Percentiles rank a stretch among this genome's conserved stretches.
These are phyloP conservation scores for Empidonax alnorum DNA, from an alignment of 2,113 vertebrate species.

Conservation along the genomic window DNA sequence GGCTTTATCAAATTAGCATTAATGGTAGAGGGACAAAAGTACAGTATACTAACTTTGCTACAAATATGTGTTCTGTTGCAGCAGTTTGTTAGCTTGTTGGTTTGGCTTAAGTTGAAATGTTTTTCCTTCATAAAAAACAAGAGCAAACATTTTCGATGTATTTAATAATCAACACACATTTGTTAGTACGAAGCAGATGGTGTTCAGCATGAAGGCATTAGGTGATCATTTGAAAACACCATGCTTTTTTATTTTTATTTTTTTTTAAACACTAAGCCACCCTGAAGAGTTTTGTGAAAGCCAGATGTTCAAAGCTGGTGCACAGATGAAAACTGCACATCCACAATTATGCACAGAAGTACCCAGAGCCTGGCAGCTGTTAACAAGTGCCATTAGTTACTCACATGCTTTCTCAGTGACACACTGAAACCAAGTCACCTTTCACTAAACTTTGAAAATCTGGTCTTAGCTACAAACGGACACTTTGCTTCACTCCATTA, in stretches of 20 bases:
- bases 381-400: background rate
- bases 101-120: background rate
- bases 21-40: background rate
- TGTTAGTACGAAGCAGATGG: constrained; percentile 56
- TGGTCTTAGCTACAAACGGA: background rate
- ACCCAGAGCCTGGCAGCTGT: background rate
- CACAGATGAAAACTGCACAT: background rate
- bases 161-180: background rate
- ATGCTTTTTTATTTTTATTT: background rate
- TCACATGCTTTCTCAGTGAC: background rate
- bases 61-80: background rate
- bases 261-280: background rate
- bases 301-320: constrained; percentile 45
- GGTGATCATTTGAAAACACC: constrained; percentile 20
- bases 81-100: background rate
- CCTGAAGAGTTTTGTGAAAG: background rate
- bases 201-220: constrained; percentile 36
- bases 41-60: background rate
- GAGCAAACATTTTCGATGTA: background rate
- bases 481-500: background rate
- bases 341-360: background rate
- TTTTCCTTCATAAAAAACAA: background rate
- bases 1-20: background rate
- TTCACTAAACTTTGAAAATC: constrained; percentile 15
- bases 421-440: background rate